phyloP scores from a whole-genome alignment of 2,113 vertebrate species.

The Clarias gariepinus region DNA sequence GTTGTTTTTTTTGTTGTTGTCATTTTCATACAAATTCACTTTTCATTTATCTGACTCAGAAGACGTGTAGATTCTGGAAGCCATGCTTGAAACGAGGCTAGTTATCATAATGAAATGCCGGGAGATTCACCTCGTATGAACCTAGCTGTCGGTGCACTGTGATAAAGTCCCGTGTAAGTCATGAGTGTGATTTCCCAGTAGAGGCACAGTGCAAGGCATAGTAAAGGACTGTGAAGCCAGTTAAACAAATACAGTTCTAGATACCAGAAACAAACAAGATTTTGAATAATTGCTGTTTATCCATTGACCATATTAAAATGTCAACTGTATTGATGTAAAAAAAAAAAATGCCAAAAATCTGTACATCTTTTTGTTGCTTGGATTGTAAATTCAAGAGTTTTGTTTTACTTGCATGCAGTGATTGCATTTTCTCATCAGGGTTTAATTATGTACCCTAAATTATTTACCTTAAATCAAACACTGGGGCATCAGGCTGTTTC shows the following conservation, averaged over 20 bases:
- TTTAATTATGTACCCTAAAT: constrained; percentile 3
- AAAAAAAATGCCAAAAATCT: background rate
- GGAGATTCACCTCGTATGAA: constrained; percentile 1
- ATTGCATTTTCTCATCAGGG: background rate
- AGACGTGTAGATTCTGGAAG: background rate
- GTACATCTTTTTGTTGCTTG: background rate
- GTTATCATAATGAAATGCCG: constrained; percentile 1
- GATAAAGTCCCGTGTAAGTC: background rate
- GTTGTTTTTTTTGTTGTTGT: background rate
- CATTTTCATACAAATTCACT: background rate
- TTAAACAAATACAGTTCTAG: background rate
- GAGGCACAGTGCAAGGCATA: background rate
- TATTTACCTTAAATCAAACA: background rate
- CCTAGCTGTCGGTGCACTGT: background rate
- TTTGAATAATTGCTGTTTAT: background rate
- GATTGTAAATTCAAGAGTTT: background rate
- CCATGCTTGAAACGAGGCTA: background rate
- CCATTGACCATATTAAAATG: background rate
- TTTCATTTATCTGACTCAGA: background rate
- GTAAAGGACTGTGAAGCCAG: background rate
- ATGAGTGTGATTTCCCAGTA: background rate
- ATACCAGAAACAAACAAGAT: background rate
- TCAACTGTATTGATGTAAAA: background rate
- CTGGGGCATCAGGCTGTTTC: background rate
- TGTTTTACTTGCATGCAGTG: background rate